Evolutionary conservation across 2,113 vertebrate species (phyloP).

Genomic region (Halcyon senegalensis): DNA sequence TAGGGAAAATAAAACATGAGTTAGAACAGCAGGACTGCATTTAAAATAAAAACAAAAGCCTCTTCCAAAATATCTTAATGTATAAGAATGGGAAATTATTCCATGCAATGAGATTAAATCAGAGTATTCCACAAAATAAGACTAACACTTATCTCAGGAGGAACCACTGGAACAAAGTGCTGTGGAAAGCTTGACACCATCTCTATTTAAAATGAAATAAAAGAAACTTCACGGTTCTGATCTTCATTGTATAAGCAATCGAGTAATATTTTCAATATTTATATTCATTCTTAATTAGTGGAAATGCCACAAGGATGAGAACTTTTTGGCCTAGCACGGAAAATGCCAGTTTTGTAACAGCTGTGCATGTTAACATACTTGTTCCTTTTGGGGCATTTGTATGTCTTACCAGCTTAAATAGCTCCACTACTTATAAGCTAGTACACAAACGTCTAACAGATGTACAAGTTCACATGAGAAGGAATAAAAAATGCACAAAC

Average conservation of each 20-base stretch:
- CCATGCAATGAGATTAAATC: neutral
- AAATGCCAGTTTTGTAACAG: constrained; percentile 37
- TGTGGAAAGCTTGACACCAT: neutral
- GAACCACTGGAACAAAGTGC: neutral
- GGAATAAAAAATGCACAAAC: constrained; percentile 20
- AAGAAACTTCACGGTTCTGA: neutral
- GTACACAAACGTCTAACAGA: constrained; percentile 52
- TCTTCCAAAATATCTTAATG: neutral
- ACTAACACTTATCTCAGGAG: neutral
- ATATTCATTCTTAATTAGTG: neutral
- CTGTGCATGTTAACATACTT: constrained; percentile 7
- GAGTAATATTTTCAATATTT: constrained; percentile 1
- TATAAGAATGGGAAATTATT: neutral
- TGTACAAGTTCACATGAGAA: constrained; percentile 42
- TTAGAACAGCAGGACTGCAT: constrained; percentile 2
- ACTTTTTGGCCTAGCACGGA: neutral
- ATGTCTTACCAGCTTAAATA: constrained; percentile 29
- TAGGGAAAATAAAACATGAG: constrained; percentile 4
- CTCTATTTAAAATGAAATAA: neutral
- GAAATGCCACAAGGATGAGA: neutral
- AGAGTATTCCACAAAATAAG: neutral
- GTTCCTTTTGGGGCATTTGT: constrained; percentile 18
- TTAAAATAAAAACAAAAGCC: constrained; percentile 18
- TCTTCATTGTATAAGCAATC: neutral
- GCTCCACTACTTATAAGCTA: constrained; percentile 32